Evolutionary conservation across 2,113 vertebrate species (phyloP).

Genomic region (Pyrgilauda ruficollis): DNA sequence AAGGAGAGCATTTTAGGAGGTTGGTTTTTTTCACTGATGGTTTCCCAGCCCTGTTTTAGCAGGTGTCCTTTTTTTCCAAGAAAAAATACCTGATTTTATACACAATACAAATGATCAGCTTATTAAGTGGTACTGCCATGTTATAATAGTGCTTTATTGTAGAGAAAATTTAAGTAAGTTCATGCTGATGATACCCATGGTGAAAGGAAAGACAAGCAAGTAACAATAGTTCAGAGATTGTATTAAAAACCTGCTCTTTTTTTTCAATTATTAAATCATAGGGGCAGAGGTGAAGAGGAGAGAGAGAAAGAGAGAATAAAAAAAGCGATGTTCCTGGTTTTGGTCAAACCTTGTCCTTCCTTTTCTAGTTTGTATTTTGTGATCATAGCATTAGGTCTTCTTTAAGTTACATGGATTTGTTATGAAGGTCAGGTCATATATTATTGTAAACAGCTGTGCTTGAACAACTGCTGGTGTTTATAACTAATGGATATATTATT

Average conservation of each 20-base stretch:
- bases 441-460: background rate
- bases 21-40: background rate
- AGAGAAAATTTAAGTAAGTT: background rate
- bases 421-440: background rate
- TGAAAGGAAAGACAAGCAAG: background rate
- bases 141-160: background rate
- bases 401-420: background rate
- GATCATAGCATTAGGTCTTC: background rate
- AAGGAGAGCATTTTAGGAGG: background rate
- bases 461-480: background rate
- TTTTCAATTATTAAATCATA: background rate
- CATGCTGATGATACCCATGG: background rate
- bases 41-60: background rate
- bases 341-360: background rate
- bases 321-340: background rate
- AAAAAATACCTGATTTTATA: background rate
- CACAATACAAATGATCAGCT: background rate
- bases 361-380: background rate
- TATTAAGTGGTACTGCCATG: background rate
- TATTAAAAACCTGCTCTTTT: background rate
- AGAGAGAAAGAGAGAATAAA: background rate
- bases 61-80: background rate
- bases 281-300: rapidly evolving
- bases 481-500: background rate
- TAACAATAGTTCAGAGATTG: background rate